Conservation (phyloP, 1,140 invertebrate species). For the Lepidotrigona ventralis region DNA sequence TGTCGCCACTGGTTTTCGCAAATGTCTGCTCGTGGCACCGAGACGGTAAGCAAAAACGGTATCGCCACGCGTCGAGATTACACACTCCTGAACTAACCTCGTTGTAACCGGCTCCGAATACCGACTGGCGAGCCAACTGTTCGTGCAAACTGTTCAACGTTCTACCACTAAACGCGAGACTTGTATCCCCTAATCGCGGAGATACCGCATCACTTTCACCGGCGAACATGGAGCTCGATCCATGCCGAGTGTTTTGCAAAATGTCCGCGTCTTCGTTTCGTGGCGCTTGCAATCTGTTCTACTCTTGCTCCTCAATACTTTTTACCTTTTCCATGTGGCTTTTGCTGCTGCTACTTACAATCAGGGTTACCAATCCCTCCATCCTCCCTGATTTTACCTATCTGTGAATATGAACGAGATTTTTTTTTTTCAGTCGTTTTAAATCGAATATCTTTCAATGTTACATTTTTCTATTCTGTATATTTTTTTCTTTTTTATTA, state of each 20-base stretch:
- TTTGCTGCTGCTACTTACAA: neutral
- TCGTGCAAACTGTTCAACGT: constrained; percentile 55
- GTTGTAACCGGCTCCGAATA: constrained; percentile 30
- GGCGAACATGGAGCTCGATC: constrained; percentile 74
- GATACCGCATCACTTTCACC: constrained; percentile 76
- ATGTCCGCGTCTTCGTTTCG: constrained; percentile 50
- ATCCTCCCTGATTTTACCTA: too few relatives aligned
- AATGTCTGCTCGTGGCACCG: constrained; percentile 35
- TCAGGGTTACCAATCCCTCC: constrained; percentile 20
- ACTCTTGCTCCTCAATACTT: constrained; percentile 21
- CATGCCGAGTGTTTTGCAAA: constrained; percentile 67
- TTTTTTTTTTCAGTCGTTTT: neutral
- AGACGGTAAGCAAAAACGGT: constrained; percentile 14
- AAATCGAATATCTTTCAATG: neutral
- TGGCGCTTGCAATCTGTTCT: constrained; percentile 51
- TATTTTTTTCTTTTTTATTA: neutral
- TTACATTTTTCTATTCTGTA: neutral
- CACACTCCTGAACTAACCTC: constrained; percentile 39
- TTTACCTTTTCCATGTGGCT: constrained; percentile 29
- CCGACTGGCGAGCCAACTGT: constrained; percentile 19
- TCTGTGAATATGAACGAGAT: neutral
- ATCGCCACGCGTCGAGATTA: constrained; percentile 54
- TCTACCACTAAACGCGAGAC: constrained; percentile 67
- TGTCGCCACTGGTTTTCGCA: constrained; percentile 29
- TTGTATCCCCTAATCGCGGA: constrained; percentile 75